Evolutionary conservation across 2,797 vertebrate species (phyloP).

Genomic region (Meriones psammophilus): DNA sequence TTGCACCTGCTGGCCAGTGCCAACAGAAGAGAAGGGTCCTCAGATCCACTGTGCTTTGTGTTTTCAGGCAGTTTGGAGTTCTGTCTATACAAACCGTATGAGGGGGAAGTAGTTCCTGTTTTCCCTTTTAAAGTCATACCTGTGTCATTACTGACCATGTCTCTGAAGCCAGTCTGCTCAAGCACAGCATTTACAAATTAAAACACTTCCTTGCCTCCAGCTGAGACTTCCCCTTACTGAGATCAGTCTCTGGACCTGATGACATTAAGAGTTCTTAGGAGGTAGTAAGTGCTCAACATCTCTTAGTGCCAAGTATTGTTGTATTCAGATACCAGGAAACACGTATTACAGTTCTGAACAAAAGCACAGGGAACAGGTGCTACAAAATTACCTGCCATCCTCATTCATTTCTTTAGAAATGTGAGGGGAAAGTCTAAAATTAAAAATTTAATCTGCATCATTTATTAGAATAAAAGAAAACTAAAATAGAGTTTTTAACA

Average conservation of each 20-base stretch:
- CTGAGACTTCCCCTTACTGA: slow-evolving; percentile 29
- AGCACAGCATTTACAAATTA: not conserved
- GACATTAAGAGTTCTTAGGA: slow-evolving; percentile 33
- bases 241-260: not conserved
- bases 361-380: slow-evolving; percentile 19
- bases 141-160: not conserved
- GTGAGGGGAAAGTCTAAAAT: not conserved
- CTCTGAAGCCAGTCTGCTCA: not conserved
- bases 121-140: not conserved
- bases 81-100: not conserved
- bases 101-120: not conserved
- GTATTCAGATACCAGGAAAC: slow-evolving; percentile 53
- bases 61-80: not conserved
- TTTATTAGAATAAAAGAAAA: slow-evolving; percentile 56
- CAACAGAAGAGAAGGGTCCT: not conserved
- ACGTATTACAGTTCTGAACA: not conserved
- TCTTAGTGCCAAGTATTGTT: slow-evolving; percentile 27
- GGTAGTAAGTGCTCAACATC: slow-evolving; percentile 6
- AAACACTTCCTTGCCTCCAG: slow-evolving; percentile 1
- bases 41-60: not conserved
- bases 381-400: not conserved
- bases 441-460: not conserved
- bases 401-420: not conserved
- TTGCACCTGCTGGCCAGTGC: not conserved
- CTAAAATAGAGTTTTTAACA: slow-evolving; percentile 32